Evolutionary conservation across 2,113 vertebrate species (phyloP).

Genomic region (Hoplias malabaricus): DNA sequence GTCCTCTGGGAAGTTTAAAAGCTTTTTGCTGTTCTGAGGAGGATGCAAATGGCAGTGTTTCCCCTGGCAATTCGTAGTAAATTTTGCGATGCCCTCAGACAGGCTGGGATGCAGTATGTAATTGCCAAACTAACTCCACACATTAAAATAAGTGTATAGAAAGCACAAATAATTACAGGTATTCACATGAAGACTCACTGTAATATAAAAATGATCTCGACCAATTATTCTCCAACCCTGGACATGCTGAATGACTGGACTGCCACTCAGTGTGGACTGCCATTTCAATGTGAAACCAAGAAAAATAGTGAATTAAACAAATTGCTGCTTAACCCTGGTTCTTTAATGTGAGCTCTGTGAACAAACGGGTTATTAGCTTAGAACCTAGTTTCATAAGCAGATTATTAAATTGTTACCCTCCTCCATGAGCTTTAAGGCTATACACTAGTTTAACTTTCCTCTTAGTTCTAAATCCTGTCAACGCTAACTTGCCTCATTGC

Average conservation of each 20-base stretch:
- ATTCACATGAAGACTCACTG: too few relatives aligned
- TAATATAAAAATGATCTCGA: neutral
- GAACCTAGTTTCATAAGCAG: conserved; percentile 37
- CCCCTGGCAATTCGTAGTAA: too few relatives aligned
- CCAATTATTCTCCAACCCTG: too few relatives aligned
- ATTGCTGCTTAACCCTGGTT: neutral
- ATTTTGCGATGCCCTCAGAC: too few relatives aligned
- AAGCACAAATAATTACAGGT: too few relatives aligned
- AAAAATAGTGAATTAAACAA: too few relatives aligned
- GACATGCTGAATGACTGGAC: too few relatives aligned
- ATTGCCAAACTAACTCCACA: too few relatives aligned
- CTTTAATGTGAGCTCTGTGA: neutral
- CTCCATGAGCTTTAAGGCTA: conserved; percentile 54
- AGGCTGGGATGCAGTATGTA: too few relatives aligned
- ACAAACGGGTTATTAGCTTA: neutral
- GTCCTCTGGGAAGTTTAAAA: neutral
- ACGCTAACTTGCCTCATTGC: conserved; percentile 22
- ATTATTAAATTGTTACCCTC: conserved; percentile 50
- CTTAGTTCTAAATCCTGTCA: conserved; percentile 50
- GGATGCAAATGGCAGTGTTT: neutral
- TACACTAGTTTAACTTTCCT: conserved; percentile 40
- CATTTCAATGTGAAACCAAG: too few relatives aligned
- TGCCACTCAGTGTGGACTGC: too few relatives aligned
- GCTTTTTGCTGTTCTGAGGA: neutral
- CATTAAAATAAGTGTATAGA: too few relatives aligned